A percentile compares a stretch with the other conserved stretches of the same genome.
Evolutionary conservation across 2,113 vertebrate species (phyloP).

Genomic region (Leucopternis melanops): DNA sequence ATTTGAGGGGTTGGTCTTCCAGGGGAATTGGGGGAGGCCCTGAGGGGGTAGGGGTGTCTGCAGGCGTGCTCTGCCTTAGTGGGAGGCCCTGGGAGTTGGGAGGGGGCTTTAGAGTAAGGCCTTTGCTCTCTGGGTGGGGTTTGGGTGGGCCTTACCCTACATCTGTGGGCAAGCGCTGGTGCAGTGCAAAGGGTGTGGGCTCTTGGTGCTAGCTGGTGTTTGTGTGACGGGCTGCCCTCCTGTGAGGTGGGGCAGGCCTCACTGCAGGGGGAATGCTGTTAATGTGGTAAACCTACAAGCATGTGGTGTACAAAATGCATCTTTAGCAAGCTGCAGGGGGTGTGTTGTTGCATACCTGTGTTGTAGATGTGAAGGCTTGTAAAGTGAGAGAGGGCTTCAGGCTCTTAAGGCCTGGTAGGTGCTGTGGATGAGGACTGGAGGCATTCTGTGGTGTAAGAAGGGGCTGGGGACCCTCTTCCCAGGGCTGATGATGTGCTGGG

Average conservation of each 20-base stretch:
- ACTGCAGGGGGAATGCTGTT: too few relatives aligned
- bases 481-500: accelerated
- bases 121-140: accelerated
- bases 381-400: neutral
- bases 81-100: too few relatives aligned
- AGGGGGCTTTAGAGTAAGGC: neutral
- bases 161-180: neutral
- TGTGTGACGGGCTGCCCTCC: neutral
- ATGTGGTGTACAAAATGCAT: too few relatives aligned
- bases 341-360: neutral
- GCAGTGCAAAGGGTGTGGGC: too few relatives aligned
- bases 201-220: too few relatives aligned
- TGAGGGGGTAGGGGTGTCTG: too few relatives aligned
- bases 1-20: neutral
- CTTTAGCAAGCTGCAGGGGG: too few relatives aligned
- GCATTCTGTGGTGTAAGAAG: neutral
- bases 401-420: neutral
- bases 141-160: too few relatives aligned
- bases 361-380: accelerated
- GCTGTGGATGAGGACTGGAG: neutral
- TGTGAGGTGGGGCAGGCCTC: neutral
- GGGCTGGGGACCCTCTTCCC: neutral
- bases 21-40: too few relatives aligned
- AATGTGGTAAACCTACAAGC: neutral
- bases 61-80: neutral